Percentiles rank a stretch among this genome's conserved stretches.
Evolutionary conservation across 2,888 invertebrate genomes (phyloP).

Genomic region (Cosmia pyralina): DNA sequence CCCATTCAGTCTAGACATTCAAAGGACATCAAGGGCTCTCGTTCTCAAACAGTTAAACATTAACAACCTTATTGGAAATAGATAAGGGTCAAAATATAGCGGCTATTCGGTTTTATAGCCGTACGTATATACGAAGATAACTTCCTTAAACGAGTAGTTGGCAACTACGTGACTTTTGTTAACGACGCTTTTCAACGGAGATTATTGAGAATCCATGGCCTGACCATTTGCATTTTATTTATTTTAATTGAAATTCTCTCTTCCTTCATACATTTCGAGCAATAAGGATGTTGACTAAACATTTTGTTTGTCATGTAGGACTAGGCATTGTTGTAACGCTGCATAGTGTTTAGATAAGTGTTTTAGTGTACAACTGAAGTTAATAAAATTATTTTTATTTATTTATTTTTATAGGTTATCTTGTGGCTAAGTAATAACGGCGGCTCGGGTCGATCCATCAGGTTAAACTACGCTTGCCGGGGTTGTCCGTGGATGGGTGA

Average conservation of each 20-base stretch:
- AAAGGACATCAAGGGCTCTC: slow-evolving; percentile 53
- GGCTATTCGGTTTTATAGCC: slow-evolving; percentile 21
- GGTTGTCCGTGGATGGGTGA: no score
- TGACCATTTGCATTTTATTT: slow-evolving; percentile 51
- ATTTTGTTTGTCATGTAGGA: no score
- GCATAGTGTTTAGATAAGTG: no score
- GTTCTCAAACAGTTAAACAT: slow-evolving; percentile 13
- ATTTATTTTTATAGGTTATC: no score
- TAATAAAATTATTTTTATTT: no score
- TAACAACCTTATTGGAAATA: slow-evolving; percentile 14
- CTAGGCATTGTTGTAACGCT: no score
- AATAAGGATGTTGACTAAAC: no score
- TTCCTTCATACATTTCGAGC: not conserved
- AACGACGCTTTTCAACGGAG: slow-evolving; percentile 71
- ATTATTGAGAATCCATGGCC: slow-evolving; percentile 42
- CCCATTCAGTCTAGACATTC: slow-evolving; percentile 72
- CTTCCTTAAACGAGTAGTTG: slow-evolving; percentile 72
- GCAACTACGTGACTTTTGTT: slow-evolving; percentile 76
- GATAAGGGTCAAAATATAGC: slow-evolving; percentile 54
- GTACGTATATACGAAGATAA: slow-evolving; percentile 64
- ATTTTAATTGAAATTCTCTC: slow-evolving; percentile 50
- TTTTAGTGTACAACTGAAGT: no score
- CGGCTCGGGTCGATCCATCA: no score
- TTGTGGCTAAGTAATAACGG: no score
- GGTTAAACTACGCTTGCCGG: no score